Base-by-base conservation (phyloP, 2,113 vertebrate species). In the Telmatochromis sp. region DNA sequence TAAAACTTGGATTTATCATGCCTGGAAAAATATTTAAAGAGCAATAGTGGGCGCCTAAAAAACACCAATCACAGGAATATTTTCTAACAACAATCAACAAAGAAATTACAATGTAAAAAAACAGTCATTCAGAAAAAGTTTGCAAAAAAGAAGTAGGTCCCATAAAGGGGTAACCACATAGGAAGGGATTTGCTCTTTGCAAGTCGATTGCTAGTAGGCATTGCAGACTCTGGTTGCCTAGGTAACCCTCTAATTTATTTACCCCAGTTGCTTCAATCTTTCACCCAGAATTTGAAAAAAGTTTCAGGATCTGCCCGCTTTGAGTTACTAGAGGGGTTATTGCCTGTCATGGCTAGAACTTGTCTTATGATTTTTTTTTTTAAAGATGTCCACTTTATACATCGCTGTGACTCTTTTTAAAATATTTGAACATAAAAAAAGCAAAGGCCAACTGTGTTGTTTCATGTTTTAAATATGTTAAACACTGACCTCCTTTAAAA, bases 401-500 rank as follows among this genome's bases (percentile, higher is more conserved):
- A 14, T 70, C 0, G 2, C 65, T 28, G 40, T 10, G 13, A 73
- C 13, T 73, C 21, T 73, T 45, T 73, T 63, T 11, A 9, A 26
- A 75, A 75, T 47, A 47, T 17, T 54, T 49, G 17, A 75, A 53
- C 40, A 37, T 17, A 51, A 14, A 12, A 40, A 6, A 33, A 75
- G 53, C 4, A 15, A 40, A 84, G 53, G 33, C 3, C 12, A 57
- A 73, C 35, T 9, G 42, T 73, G 83, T 68, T 81, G 73, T 88
- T 91, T 90, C 33, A 73, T 81, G 83, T 80, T 65, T 57, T 86
- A 35, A 21, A 7, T 79, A 84, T 80, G 70, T 31, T 86, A 35
- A 21, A 6, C 26, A 8, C 33, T 33, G 15, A 80, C 6, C 26
- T 78, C 81, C 85, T 94, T 94, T 94, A 89, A 95, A 92, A 88